Evolutionary conservation across 2,888 invertebrate species (phyloP).

Genomic region (Catotricha subobsoleta): DNA sequence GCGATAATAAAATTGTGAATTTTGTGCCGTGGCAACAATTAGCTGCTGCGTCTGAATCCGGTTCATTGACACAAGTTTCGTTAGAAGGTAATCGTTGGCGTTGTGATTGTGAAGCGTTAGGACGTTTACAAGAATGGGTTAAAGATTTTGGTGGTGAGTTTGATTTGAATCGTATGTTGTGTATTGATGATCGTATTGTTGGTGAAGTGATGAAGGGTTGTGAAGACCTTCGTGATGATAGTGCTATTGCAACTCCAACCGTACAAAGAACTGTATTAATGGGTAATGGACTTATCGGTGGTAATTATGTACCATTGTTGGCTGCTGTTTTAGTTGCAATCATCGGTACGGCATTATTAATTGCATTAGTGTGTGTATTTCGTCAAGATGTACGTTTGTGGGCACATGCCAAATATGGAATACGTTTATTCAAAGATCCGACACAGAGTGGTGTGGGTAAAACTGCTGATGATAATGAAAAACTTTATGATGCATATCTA

Average conservation of each 20-base stretch:
- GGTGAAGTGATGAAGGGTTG: slow-evolving; percentile 10
- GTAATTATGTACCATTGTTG: slow-evolving; percentile 52
- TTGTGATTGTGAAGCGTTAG: slow-evolving; percentile 58
- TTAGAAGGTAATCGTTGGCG: slow-evolving; percentile 65
- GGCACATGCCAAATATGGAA: slow-evolving; percentile 64
- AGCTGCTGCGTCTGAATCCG: slow-evolving; percentile 37
- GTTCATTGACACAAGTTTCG: slow-evolving; percentile 40
- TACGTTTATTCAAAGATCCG: slow-evolving; percentile 45
- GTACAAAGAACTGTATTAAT: slow-evolving; percentile 22
- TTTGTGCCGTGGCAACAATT: slow-evolving; percentile 53
- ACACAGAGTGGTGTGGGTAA: slow-evolving; percentile 5
- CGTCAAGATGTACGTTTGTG: slow-evolving; percentile 62
- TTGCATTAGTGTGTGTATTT: slow-evolving; percentile 55
- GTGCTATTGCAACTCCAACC: slow-evolving; percentile 36
- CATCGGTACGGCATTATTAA: slow-evolving; percentile 49
- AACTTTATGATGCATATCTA: slow-evolving; percentile 73
- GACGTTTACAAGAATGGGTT: slow-evolving; percentile 50
- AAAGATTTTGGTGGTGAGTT: slow-evolving; percentile 41
- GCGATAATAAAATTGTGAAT: slow-evolving; percentile 60
- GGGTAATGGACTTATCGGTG: slow-evolving; percentile 32
- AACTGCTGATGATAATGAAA: slow-evolving; percentile 30
- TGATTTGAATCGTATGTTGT: slow-evolving; percentile 31
- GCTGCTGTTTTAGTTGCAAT: slow-evolving; percentile 55
- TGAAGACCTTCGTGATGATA: slow-evolving; percentile 4
- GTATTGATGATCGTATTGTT: slow-evolving; percentile 25